A percentile compares a stretch with the other conserved stretches of the same genome.
Conservation (phyloP, 1,140 invertebrate genomes). For the Pachypeltis micranthus region DNA sequence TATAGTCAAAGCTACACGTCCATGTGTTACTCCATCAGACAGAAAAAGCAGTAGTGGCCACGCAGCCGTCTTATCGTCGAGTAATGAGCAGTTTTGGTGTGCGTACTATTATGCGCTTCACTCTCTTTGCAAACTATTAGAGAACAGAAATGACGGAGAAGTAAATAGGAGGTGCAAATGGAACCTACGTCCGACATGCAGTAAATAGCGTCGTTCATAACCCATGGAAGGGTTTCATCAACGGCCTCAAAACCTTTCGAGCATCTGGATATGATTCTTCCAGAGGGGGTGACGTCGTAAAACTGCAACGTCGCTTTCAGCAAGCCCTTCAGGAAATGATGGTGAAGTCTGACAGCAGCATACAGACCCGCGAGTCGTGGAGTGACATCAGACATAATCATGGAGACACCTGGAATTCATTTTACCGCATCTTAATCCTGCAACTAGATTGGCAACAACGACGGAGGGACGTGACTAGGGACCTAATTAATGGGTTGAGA, state of each 20-base stretch:
- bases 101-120: too few relatives aligned
- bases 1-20: too few relatives aligned
- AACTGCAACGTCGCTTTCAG: conserved; percentile 64
- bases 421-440: too few relatives aligned
- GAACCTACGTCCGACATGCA: conserved; percentile 16
- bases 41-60: too few relatives aligned
- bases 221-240: conserved; percentile 34
- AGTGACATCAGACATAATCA: conserved; percentile 48
- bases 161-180: conserved; percentile 9
- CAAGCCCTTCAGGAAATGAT: conserved; percentile 57
- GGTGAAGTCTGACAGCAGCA: conserved; percentile 39
- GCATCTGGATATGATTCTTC: conserved; percentile 47
- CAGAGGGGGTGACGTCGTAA: conserved; percentile 78
- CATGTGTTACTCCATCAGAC: too few relatives aligned
- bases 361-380: conserved; percentile 14
- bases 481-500: too few relatives aligned
- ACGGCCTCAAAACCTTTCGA: conserved; percentile 34
- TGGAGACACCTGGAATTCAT: conserved; percentile 35
- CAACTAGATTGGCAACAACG: too few relatives aligned
- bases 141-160: too few relatives aligned
- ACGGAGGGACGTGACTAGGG: too few relatives aligned
- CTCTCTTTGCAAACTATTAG: too few relatives aligned
- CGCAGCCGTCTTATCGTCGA: too few relatives aligned
- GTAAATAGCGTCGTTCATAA: conserved; percentile 15
- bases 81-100: too few relatives aligned